A percentile compares a stretch with the other conserved stretches of the same genome.
Conservation (phyloP, 2,113 vertebrate genomes). For the Dicentrarchus labrax region DNA sequence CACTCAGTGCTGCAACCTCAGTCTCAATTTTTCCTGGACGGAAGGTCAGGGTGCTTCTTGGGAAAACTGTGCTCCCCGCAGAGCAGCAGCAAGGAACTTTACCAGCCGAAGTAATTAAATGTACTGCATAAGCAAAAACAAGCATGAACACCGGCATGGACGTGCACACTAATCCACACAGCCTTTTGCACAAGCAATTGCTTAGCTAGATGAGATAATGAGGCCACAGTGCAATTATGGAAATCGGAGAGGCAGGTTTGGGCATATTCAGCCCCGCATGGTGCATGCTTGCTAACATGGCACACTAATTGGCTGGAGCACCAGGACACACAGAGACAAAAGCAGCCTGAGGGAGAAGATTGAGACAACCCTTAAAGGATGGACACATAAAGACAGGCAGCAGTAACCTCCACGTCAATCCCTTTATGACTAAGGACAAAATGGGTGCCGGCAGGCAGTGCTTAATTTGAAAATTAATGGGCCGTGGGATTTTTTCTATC, state of each 20-base stretch:
- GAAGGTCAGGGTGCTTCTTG: slow-evolving; percentile 50
- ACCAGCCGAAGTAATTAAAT: slow-evolving; percentile 60
- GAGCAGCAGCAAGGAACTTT: slow-evolving; percentile 47
- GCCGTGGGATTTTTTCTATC: slow-evolving; percentile 67
- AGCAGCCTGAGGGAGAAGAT: slow-evolving; percentile 52
- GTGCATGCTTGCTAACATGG: slow-evolving; percentile 54
- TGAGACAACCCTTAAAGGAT: slow-evolving; percentile 39
- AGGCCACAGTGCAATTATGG: slow-evolving; percentile 70
- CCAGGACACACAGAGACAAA: slow-evolving; percentile 53
- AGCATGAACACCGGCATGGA: slow-evolving; percentile 20
- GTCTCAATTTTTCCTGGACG: slow-evolving; percentile 28
- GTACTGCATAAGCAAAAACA: slow-evolving; percentile 61
- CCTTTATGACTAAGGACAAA: slow-evolving; percentile 84
- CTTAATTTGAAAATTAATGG: slow-evolving; percentile 83
- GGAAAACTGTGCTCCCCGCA: slow-evolving; percentile 38
- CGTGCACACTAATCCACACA: slow-evolving; percentile 11
- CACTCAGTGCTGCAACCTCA: slow-evolving; percentile 37
- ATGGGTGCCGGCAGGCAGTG: slow-evolving; percentile 65
- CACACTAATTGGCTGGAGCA: slow-evolving; percentile 76
- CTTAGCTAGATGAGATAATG: slow-evolving; percentile 67
- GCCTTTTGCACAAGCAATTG: slow-evolving; percentile 40
- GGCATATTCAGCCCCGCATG: slow-evolving; percentile 72
- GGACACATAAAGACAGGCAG: slow-evolving; percentile 51
- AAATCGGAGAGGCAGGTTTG: slow-evolving; percentile 78
- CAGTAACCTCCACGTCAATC: slow-evolving; percentile 73